Percentiles rank a stretch among this genome's conserved stretches.
Evolutionary conservation across 2,113 vertebrate genomes (phyloP).

Genomic region (Ameiurus melas): DNA sequence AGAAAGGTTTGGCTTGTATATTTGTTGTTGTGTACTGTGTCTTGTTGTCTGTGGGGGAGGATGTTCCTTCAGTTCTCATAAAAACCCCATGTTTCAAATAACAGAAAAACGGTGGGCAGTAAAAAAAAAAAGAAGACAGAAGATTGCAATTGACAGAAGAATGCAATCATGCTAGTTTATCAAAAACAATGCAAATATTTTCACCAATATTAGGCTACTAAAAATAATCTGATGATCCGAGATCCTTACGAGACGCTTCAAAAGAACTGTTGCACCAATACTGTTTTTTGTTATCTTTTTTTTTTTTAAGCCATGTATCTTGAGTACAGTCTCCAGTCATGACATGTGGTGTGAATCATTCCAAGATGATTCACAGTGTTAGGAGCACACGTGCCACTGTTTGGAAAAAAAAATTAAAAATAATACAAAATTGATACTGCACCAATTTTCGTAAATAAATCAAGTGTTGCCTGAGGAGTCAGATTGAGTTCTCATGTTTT

Average conservation of each 20-base stretch:
- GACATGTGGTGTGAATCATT: neutral
- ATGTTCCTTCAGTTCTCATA: constrained; percentile 50
- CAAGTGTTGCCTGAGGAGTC: neutral
- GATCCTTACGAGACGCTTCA: neutral
- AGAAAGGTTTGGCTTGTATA: constrained; percentile 14
- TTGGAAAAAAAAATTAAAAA: neutral
- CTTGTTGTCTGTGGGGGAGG: constrained; percentile 22
- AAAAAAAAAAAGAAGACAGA: constrained; percentile 23
- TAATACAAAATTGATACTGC: too few species aligned
- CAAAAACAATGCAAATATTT: neutral
- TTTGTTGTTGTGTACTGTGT: constrained; percentile 26
- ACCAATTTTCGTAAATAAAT: neutral
- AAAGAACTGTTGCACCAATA: neutral
- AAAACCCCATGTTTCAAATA: constrained; percentile 43
- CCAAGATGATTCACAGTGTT: neutral
- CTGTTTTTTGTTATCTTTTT: neutral
- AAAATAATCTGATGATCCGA: neutral
- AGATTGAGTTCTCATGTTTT: neutral
- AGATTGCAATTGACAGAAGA: neutral
- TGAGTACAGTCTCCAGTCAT: neutral
- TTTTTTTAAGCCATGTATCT: neutral
- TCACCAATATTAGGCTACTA: neutral
- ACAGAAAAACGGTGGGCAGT: constrained; percentile 66
- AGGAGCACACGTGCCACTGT: neutral
- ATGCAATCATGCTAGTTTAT: neutral